Evolutionary conservation across 2,797 vertebrate species (phyloP).

Genomic region (Spinus olivaceus): DNA sequence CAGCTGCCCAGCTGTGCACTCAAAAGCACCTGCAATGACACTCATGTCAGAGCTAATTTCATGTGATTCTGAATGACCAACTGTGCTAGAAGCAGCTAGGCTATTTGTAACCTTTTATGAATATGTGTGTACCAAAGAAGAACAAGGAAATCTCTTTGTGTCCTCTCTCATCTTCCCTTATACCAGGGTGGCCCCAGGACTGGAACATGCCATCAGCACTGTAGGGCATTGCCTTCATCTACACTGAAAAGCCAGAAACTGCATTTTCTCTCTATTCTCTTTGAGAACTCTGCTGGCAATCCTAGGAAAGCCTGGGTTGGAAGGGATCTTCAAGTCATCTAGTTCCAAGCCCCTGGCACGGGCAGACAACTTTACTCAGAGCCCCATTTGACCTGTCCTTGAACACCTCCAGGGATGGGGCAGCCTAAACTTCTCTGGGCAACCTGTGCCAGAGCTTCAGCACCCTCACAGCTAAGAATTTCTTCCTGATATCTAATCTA

Average conservation of each 20-base stretch:
- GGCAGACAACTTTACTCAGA: background rate
- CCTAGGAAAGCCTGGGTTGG: background rate
- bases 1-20: background rate
- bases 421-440: background rate
- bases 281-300: background rate
- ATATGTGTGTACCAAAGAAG: background rate
- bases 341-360: background rate
- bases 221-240: fast-evolving
- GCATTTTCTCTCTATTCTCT: background rate
- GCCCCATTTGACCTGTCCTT: background rate
- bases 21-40: fast-evolving
- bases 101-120: background rate
- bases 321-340: background rate
- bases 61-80: background rate
- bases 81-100: background rate
- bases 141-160: background rate
- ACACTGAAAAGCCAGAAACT: background rate
- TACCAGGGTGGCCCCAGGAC: background rate
- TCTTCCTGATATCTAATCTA: background rate
- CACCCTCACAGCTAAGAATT: background rate
- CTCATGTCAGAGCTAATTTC: background rate
- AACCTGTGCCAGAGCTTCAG: background rate
- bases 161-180: background rate
- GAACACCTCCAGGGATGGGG: background rate
- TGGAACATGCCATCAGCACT: background rate